A percentile compares a stretch with the other conserved stretches of the same genome.
Conservation (phyloP, 2,797 vertebrate genomes). For the Pseudotriccus pelzelni region DNA sequence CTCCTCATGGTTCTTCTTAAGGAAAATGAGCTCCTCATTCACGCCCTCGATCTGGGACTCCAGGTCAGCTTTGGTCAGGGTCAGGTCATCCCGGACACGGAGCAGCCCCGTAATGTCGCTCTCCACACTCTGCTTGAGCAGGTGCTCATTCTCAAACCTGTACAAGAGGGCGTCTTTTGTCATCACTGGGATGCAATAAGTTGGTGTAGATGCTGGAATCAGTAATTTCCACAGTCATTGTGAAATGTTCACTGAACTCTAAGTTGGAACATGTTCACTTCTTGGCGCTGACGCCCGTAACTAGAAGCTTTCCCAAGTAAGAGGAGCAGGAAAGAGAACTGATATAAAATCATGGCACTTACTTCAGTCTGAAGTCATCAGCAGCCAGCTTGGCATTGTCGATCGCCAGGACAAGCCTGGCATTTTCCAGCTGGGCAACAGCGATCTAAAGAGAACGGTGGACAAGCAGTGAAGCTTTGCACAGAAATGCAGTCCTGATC, state of each 20-base stretch:
- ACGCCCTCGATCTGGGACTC: conserved; percentile 71
- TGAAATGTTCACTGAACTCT: not conserved
- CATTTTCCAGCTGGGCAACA: conserved; percentile 77
- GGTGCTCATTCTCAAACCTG: conserved; percentile 72
- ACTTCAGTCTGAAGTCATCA: conserved; percentile 89
- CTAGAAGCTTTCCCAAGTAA: not conserved
- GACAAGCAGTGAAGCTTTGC: not conserved
- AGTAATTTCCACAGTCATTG: not conserved
- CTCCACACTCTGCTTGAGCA: conserved; percentile 45
- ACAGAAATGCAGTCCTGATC: not conserved
- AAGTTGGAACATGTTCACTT: not conserved
- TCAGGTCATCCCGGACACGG: conserved; percentile 63
- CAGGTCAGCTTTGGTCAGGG: conserved; percentile 57
- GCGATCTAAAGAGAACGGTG: conserved; percentile 73
- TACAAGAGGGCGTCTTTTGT: not conserved
- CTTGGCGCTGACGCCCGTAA: not conserved
- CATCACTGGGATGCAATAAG: not conserved
- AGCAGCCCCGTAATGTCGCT: conserved; percentile 32
- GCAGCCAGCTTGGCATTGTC: conserved; percentile 85
- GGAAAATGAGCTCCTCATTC: conserved; percentile 65
- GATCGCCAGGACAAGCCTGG: conserved; percentile 79
- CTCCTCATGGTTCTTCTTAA: conserved; percentile 75
- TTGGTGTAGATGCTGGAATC: not conserved
- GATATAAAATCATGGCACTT: not conserved
- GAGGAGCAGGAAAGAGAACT: not conserved